Evolutionary conservation across 2,113 vertebrate species (phyloP).

Genomic region (Neolamprologus longior): DNA sequence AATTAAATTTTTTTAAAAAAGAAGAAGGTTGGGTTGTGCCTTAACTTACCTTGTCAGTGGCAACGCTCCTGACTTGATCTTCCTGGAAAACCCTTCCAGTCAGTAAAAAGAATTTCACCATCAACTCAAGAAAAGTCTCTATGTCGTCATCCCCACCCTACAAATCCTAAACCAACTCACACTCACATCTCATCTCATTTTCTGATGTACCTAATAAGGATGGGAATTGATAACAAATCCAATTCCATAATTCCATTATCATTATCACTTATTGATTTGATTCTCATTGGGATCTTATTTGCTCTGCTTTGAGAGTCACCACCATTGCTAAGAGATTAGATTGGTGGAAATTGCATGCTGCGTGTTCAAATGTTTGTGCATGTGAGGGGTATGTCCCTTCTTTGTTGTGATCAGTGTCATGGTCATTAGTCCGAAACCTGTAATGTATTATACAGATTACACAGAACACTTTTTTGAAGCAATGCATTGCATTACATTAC

Average conservation of each 20-base stretch:
- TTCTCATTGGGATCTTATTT: not conserved
- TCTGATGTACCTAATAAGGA: not conserved
- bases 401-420: not conserved
- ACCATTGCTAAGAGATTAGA: not conserved
- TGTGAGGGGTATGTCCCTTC: not conserved
- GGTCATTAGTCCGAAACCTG: not conserved
- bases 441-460: not conserved
- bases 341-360: not conserved
- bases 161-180: not conserved
- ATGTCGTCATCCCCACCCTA: not conserved
- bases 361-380: not conserved
- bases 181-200: not conserved
- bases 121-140: not conserved
- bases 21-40: not conserved
- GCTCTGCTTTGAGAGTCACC: not conserved
- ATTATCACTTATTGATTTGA: not conserved
- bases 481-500: not conserved
- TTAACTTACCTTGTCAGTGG: not conserved
- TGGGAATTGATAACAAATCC: not conserved
- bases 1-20: rapidly evolving
- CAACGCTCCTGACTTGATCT: not conserved
- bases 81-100: not conserved
- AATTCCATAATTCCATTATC: not conserved
- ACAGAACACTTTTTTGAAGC: not conserved
- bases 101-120: not conserved